Evolutionary conservation across 1,140 invertebrate species (phyloP).

Genomic region (Euglossa dilemma): DNA sequence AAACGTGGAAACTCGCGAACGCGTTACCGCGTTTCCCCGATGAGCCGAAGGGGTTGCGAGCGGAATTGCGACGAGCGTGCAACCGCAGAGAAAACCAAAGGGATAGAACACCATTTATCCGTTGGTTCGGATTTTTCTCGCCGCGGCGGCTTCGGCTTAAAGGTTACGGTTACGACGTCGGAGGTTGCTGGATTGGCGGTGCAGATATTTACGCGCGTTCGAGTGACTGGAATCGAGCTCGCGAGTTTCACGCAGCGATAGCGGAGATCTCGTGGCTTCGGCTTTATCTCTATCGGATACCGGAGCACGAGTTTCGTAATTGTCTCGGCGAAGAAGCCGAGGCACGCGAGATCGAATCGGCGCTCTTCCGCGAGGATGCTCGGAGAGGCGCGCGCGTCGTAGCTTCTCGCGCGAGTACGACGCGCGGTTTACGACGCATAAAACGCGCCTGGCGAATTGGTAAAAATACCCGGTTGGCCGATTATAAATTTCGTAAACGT

Average conservation of each 20-base stretch:
- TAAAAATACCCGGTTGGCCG: background rate
- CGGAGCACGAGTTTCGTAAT: conserved; percentile 26
- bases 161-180: conserved; percentile 63
- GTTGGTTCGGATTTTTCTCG: conserved; percentile 68
- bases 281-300: conserved; percentile 4
- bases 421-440: too few species aligned
- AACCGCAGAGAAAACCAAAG: conserved; percentile 61
- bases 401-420: too few species aligned
- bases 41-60: background rate
- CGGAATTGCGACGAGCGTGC: background rate
- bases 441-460: too few species aligned
- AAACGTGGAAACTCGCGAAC: too few species aligned
- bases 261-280: background rate
- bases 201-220: conserved; percentile 45
- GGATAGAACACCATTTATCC: conserved; percentile 70
- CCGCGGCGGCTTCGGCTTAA: conserved; percentile 53
- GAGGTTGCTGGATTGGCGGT: conserved; percentile 23
- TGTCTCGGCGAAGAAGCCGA: conserved; percentile 14
- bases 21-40: too few species aligned
- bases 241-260: conserved; percentile 47
- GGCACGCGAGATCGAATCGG: background rate
- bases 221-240: conserved; percentile 32
- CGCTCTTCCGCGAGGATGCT: background rate
- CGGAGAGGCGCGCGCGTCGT: too few species aligned
- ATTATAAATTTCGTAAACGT: conserved; percentile 58